Base-by-base conservation (phyloP, 2,797 vertebrate species). In the Morelia viridis region DNA sequence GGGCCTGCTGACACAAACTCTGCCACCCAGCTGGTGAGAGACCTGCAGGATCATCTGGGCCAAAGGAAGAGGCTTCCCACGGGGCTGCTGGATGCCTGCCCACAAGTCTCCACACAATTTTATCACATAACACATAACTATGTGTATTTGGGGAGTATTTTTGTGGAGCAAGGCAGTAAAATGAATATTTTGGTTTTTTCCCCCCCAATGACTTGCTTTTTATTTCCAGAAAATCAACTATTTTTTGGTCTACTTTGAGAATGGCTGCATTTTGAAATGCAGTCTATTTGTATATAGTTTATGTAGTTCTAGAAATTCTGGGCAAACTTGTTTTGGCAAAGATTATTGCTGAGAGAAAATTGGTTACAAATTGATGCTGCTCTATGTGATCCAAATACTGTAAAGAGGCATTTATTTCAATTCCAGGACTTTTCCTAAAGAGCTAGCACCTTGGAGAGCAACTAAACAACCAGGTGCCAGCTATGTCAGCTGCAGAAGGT, bases 391-490 rank as follows among this genome's bases (percentile, higher is more conserved):
- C 56, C 64, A n/a, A 89, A 26, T n/a, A 11, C 60, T 1, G 4
- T 22, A 28, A 31, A 19, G 24, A 56, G 61, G 31, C 56, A 50
- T 83, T 65, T 12, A 9, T 24, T 41, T 12, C 88, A 71, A 85
- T n/a, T 50, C 58, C 60, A 85, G 1, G 53, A 31, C 24, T 6
- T 12, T n/a, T 6, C 41, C 24, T 84, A 1, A 35, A 35, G 12
- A 56, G 26, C 22, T 61, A 90, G 92, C 35, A 90, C 92, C 85
- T 65, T 87, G 92, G 89, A 92, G 85, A 90, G 92, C 92, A 58
- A 89, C 90, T 13, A 0, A 28, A 58, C 13, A 46, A 24, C 3
- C 62, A 68, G 50, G 26, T 19, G 31, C 0, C 26, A 26, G 28
- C 19, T 50, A 17, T 9, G 46, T 57, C 3, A 17, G 46, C 31